These are phyloP conservation scores for Nymphicus hollandicus DNA, from an alignment of 2,113 vertebrate species.

Conservation along the genomic window DNA sequence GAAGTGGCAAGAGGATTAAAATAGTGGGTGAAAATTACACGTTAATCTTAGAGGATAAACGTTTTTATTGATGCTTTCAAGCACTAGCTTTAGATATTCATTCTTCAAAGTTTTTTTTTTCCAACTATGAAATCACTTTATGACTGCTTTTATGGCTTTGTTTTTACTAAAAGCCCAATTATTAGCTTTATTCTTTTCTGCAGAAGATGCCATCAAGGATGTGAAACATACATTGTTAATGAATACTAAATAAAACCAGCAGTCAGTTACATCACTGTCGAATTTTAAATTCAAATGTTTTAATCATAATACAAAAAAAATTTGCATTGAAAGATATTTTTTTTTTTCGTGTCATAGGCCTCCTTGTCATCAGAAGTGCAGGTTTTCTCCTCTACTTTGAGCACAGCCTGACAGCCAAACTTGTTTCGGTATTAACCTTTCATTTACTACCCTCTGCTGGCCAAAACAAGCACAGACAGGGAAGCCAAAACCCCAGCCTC, in stretches of 20 bases:
- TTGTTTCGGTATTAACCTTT: background rate
- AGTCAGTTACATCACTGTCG: background rate
- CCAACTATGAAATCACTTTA: background rate
- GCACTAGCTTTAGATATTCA: background rate
- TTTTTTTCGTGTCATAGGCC: background rate
- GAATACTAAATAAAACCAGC: background rate
- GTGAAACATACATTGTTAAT: background rate
- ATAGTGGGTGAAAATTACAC: background rate
- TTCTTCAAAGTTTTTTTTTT: background rate
- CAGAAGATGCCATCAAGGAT: background rate
- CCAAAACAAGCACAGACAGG: background rate
- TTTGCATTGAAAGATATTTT: background rate
- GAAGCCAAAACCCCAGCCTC: background rate
- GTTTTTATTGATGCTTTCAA: background rate
- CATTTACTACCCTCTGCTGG: conserved; percentile 59
- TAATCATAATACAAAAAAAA: background rate
- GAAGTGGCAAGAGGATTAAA: background rate
- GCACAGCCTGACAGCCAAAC: background rate
- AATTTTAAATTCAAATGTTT: background rate
- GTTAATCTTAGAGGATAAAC: conserved; percentile 9
- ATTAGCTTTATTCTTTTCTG: background rate
- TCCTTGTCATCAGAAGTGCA: background rate
- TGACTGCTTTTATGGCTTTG: background rate
- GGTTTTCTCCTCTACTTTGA: background rate
- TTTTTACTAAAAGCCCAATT: background rate